Conservation (phyloP, 2,113 vertebrate genomes). For the Campylomormyrus numenius region DNA sequence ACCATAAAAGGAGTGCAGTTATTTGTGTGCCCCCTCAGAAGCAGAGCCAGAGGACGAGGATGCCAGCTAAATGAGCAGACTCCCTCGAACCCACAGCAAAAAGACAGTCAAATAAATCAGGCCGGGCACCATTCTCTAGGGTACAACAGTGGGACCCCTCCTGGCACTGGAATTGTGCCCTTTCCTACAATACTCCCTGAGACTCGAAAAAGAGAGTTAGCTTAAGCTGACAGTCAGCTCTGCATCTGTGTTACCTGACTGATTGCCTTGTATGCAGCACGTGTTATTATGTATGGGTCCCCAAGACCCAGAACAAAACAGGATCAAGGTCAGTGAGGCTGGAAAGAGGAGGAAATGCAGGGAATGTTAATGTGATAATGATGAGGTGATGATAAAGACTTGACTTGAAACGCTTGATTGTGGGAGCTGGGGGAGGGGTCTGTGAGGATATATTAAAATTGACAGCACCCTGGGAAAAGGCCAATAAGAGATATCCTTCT, state of each 20-base stretch:
- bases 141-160: background rate
- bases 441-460: background rate
- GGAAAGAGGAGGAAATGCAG: background rate
- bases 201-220: background rate
- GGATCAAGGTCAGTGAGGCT: background rate
- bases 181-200: background rate
- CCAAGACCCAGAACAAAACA: background rate
- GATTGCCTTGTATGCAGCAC: background rate
- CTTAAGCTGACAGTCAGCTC: background rate
- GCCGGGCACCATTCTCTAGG: background rate
- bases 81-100: background rate
- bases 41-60: background rate
- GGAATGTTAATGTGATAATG: background rate
- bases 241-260: background rate
- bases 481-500: background rate
- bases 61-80: background rate
- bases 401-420: background rate
- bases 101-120: background rate
- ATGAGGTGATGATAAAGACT: background rate
- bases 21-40: background rate
- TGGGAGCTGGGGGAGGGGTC: background rate
- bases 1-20: background rate
- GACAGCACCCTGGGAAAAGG: background rate
- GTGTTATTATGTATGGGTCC: background rate
- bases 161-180: background rate